phyloP scores from a whole-genome alignment of 2,888 invertebrate species.

The Oxytorus armatus region DNA sequence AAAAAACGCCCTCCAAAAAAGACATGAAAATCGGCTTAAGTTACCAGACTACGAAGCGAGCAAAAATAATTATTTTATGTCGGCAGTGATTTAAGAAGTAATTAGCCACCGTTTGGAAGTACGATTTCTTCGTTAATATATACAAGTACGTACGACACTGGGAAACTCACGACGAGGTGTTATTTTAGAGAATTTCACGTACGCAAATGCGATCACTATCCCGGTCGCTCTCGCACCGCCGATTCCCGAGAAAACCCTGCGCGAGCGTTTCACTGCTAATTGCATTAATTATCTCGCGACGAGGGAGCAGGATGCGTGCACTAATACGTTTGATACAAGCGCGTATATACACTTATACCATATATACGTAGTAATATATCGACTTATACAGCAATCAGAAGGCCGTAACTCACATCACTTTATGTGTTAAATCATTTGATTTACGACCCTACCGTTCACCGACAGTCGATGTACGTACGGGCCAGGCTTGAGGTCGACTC shows the following conservation, averaged over 20 bases:
- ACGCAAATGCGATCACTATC: neutral
- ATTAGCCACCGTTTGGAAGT: no score
- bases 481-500: slow-evolving; percentile 7
- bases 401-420: no score
- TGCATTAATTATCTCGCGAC: slow-evolving; percentile 73
- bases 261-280: slow-evolving; percentile 70
- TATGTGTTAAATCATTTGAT: no score
- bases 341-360: slow-evolving; percentile 16
- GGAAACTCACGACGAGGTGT: slow-evolving; percentile 1
- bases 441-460: no score
- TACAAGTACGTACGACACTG: neutral
- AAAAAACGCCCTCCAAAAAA: no score
- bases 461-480: no score
- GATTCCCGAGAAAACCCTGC: slow-evolving; percentile 28
- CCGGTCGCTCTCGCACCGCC: slow-evolving; percentile 8
- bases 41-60: no score
- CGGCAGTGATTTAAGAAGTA: no score
- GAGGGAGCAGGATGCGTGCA: slow-evolving; percentile 15
- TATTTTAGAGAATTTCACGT: slow-evolving; percentile 23
- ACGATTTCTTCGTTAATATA: no score
- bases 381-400: no score
- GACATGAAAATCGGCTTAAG: no score
- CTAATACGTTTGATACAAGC: slow-evolving; percentile 32
- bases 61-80: no score
- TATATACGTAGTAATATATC: neutral